A percentile compares a stretch with the other conserved stretches of the same genome.
Evolutionary conservation across 1,140 invertebrate genomes (phyloP).

Genomic region (Dufourea novaeangliae): DNA sequence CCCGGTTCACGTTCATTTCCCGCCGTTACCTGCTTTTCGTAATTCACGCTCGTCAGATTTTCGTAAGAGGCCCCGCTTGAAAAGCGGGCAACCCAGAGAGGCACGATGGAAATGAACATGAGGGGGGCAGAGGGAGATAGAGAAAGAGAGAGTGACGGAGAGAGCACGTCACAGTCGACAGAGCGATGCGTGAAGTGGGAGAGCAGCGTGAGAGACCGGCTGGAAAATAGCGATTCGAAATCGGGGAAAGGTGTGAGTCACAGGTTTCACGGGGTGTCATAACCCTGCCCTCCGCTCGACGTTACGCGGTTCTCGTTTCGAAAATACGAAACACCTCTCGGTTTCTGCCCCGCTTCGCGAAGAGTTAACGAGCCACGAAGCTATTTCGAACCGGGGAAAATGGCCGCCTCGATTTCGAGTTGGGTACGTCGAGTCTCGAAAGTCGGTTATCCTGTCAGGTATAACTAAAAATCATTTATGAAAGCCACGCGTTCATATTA

Average conservation of each 20-base stretch:
- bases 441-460: too few relatives aligned
- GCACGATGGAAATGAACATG: conserved; percentile 16
- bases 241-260: conserved; percentile 70
- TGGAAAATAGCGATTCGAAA: conserved; percentile 69
- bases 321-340: conserved; percentile 38
- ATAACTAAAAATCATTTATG: too few relatives aligned
- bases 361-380: conserved; percentile 55
- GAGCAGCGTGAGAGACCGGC: conserved; percentile 66
- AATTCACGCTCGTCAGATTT: conserved; percentile 14
- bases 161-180: conserved; percentile 67
- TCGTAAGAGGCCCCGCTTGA: conserved; percentile 31
- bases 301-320: conserved; percentile 50
- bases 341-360: conserved; percentile 9
- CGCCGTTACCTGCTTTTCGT: conserved; percentile 2
- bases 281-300: conserved; percentile 52
- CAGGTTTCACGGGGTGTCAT: conserved; percentile 67
- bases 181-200: conserved; percentile 65
- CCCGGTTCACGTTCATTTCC: neutral
- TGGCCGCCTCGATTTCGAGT: conserved; percentile 33
- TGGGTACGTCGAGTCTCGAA: conserved; percentile 2
- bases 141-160: conserved; percentile 31
- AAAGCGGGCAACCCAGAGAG: conserved; percentile 26
- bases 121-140: neutral
- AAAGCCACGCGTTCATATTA: too few relatives aligned
- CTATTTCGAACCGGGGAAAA: conserved; percentile 40